Evolutionary conservation across 2,888 invertebrate genomes (phyloP), one percentile per base, ranked within the genome.

Genomic region (Steinernema scapterisci): DNA sequence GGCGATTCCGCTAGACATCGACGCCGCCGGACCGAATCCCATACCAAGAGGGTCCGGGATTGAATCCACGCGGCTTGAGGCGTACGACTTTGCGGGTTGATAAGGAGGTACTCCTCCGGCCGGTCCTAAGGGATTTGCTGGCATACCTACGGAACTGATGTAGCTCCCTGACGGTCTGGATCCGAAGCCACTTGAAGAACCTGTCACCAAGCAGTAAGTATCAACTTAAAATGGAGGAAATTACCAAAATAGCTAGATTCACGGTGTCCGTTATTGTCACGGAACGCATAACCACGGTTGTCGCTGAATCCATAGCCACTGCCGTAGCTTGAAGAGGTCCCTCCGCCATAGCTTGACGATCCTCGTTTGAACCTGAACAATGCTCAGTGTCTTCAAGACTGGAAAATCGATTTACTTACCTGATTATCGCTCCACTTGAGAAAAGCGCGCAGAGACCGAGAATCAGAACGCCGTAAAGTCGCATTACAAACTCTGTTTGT

Each of bases 291-390:
- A 13, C 63, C 27, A n/a, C 16, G 63, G 31, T 11, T 63, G 31
- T 63, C 63, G 38, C 31, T 63, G 31, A 7, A 52, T 3, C 52
- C 52, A 11, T 52, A 63, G 2, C 63, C 63, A 13, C 63, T 63
- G 16, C 63, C 63, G 63, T 63, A 63, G 25, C 3, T 31, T 5
- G 63, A 31, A 13, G 63, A 63, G n/a, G 9, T 31, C 16, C 63
- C 16, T 6, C 3, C 38, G 1, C 63, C 27, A 31, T 63, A 63
- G 11, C 31, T 31, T 1, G 27, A n/a, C 16, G 63, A 16, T 13
- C 54, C 25, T 23, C 63, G 27, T 38, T 27, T 27, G 7, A 63
- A n/a, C 25, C 63, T 63, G 31, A 38, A 63, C 38, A 38, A 52
- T 11, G 2, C 38, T 38, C 9, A 3, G 9, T 6, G 38, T 38